Evolutionary conservation across 2,888 invertebrate genomes (phyloP).

Genomic region (Rhopalosiphum nymphaeae): DNA sequence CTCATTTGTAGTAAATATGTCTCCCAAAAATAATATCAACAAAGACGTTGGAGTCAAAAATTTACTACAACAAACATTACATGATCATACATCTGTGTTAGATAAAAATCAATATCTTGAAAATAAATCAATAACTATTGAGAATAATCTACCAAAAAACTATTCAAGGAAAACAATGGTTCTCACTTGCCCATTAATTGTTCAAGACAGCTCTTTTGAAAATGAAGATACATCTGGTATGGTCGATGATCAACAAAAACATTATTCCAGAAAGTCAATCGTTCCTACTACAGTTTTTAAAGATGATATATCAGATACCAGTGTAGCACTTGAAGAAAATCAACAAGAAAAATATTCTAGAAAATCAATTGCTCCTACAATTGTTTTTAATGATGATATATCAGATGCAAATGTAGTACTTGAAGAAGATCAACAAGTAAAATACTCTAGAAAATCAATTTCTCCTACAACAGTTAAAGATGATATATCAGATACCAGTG

Average conservation of each 20-base stretch:
- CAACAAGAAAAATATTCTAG: not conserved
- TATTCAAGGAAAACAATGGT: slow-evolving; percentile 40
- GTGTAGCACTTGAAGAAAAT: not conserved
- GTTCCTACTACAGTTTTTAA: not conserved
- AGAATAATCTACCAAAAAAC: slow-evolving; percentile 31
- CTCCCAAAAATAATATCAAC: not conserved
- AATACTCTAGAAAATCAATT: not conserved
- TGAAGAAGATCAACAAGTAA: not conserved
- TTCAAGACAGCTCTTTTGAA: not conserved
- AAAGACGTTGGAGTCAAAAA: not conserved
- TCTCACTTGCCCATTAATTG: not conserved
- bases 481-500: no score
- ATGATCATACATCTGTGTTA: not conserved
- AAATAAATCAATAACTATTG: not conserved
- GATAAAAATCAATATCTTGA: slow-evolving; percentile 34
- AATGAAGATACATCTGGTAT: not conserved
- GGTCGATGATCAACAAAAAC: not conserved
- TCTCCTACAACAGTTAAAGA: no score
- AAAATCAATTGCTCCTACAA: not conserved
- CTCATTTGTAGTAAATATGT: slow-evolving; percentile 17
- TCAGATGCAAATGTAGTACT: not conserved
- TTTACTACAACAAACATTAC: not conserved
- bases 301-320: not conserved
- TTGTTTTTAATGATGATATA: not conserved
- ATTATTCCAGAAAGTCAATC: not conserved